Percentiles rank a stretch among this genome's conserved stretches.
phyloP scores from a whole-genome alignment of 2,888 invertebrate genomes.

The Mantis religiosa region DNA sequence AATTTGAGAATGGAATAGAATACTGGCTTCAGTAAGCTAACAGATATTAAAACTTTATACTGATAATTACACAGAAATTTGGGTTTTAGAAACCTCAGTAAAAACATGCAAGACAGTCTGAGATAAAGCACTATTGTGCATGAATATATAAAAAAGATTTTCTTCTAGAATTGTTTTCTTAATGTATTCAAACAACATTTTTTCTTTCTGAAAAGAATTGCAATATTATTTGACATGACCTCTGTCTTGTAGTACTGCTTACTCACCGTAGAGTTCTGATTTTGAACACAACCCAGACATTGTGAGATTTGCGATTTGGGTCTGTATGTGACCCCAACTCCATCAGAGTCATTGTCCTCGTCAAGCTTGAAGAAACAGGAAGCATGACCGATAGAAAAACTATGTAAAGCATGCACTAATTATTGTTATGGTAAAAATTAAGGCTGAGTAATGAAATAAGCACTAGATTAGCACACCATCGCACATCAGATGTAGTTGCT shows the following conservation, averaged over 20 bases:
- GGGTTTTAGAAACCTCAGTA: background rate
- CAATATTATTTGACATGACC: background rate
- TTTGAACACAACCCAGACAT: constrained; percentile 69
- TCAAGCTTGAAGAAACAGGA: constrained; percentile 41
- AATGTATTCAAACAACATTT: background rate
- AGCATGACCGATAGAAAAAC: constrained; percentile 21
- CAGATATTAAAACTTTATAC: background rate
- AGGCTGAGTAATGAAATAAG: background rate
- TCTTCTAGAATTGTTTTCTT: background rate
- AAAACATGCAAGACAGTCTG: background rate
- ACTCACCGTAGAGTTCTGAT: constrained; percentile 75
- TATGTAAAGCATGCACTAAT: constrained; percentile 20
- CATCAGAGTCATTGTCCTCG: constrained; percentile 51
- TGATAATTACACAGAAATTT: background rate
- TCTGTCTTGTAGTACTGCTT: background rate
- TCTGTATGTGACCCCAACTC: constrained; percentile 64
- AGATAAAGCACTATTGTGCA: background rate
- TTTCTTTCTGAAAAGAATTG: background rate
- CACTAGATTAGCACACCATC: background rate
- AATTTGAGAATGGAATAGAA: too few species aligned
- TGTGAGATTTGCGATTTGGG: constrained; percentile 53
- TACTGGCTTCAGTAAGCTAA: background rate
- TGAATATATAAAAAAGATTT: background rate
- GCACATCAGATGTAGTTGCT: background rate
- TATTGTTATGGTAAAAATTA: background rate